These are phyloP conservation scores for Sciurus carolinensis DNA, from an alignment of 2,797 vertebrate species.

Conservation along the genomic window DNA sequence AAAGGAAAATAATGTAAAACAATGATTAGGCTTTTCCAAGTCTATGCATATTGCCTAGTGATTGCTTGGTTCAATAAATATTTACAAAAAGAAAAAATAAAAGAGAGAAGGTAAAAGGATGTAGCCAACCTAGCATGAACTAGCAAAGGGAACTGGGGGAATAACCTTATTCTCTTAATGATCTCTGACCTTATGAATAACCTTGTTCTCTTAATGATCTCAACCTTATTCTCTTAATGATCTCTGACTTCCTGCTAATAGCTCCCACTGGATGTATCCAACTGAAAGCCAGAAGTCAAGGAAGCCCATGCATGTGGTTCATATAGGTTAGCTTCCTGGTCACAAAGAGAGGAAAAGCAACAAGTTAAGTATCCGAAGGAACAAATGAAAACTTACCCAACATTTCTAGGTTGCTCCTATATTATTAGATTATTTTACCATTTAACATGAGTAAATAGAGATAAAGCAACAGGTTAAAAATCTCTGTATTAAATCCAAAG, in stretches of 20 bases:
- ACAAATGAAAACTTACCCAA: slow-evolving; percentile 12
- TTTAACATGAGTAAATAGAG: slow-evolving; percentile 30
- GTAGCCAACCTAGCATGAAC: not conserved
- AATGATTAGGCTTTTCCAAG: slow-evolving; percentile 5
- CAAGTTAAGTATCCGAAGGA: not conserved
- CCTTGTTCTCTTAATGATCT: not conserved
- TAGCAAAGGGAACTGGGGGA: not conserved
- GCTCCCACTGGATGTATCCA: not conserved
- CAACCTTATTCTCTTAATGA: not conserved
- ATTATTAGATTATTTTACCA: slow-evolving; percentile 1
- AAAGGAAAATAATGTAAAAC: slow-evolving; percentile 56
- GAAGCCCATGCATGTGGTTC: not conserved
- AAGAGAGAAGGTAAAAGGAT: not conserved
- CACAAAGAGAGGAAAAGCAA: slow-evolving; percentile 11
- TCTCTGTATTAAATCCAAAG: slow-evolving; percentile 12
- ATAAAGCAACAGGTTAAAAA: slow-evolving; percentile 21
- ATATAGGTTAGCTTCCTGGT: not conserved
- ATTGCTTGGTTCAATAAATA: slow-evolving; percentile 39
- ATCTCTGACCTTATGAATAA: not conserved
- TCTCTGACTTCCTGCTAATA: not conserved
- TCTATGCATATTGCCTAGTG: not conserved
- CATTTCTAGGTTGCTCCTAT: not conserved
- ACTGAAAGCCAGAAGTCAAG: slow-evolving; percentile 31
- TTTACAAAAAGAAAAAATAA: slow-evolving; percentile 57
- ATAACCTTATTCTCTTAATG: not conserved